Percentiles rank a stretch among this genome's conserved stretches.
These are phyloP conservation scores for Ptychadena robeensis DNA, from an alignment of 2,797 vertebrate species.

Conservation along the genomic window DNA sequence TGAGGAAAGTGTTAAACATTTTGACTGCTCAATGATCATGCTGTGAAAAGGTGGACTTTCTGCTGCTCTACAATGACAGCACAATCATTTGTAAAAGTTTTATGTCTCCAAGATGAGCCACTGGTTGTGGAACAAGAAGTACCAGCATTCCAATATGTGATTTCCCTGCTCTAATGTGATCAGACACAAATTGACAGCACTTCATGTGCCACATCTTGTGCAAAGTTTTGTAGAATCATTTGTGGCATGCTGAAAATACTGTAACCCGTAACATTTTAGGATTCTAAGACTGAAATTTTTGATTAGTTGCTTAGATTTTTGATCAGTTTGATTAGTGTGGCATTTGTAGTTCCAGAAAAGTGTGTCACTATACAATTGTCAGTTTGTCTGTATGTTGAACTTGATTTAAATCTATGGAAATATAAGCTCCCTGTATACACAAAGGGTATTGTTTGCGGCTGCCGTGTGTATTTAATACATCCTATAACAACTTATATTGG, in stretches of 20 bases:
- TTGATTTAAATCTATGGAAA: conserved; percentile 39
- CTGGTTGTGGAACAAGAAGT: not conserved
- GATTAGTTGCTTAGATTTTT: not conserved
- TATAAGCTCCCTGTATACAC: not conserved
- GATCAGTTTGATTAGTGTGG: not conserved
- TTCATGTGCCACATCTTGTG: no score
- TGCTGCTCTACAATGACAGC: no score
- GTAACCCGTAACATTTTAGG: not conserved
- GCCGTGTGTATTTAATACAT: not conserved
- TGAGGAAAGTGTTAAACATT: not conserved
- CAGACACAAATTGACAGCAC: no score
- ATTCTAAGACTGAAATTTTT: not conserved
- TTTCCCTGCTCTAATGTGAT: not conserved
- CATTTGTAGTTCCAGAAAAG: not conserved
- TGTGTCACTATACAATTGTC: not conserved
- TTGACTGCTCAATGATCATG: not conserved
- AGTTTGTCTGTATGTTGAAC: not conserved
- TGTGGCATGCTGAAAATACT: not conserved
- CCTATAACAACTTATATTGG: not conserved
- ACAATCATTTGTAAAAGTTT: no score
- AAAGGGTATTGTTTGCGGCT: conserved; percentile 1
- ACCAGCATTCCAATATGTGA: not conserved
- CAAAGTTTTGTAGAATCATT: no score
- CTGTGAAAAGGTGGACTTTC: not conserved
- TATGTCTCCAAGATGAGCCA: no score